Conservation (phyloP, 2,888 invertebrate genomes). For the Andrena hattorfiana region DNA sequence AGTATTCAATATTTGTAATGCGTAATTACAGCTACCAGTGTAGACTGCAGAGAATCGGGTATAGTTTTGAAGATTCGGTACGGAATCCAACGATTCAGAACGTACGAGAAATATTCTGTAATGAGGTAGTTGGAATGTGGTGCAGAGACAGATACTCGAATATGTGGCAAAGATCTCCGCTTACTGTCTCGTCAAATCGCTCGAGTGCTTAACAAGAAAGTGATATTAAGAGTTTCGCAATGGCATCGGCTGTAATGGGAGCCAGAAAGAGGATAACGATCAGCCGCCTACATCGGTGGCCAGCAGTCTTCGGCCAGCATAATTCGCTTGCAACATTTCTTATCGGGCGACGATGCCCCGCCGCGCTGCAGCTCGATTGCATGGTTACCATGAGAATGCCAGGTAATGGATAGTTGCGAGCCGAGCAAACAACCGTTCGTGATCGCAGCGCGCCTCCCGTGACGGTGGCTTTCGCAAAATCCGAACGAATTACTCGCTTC, state of each 20-base stretch:
- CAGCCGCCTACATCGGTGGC: constrained; percentile 17
- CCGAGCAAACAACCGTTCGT: constrained; percentile 15
- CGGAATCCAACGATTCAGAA: no score
- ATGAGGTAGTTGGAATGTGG: no score
- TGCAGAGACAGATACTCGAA: no score
- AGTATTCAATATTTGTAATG: no score
- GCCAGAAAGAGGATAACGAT: constrained; percentile 18
- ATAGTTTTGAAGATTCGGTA: no score
- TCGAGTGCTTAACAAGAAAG: constrained; percentile 4
- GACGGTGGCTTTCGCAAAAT: constrained; percentile 14
- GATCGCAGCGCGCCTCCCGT: constrained; percentile 13
- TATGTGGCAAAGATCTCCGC: no score
- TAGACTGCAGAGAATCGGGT: no score
- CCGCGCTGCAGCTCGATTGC: not conserved
- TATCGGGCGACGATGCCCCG: constrained; percentile 20
- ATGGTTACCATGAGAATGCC: constrained; percentile 23
- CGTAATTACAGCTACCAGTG: no score
- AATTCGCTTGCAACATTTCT: constrained; percentile 37
- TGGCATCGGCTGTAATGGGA: constrained; percentile 15
- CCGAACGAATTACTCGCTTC: not conserved
- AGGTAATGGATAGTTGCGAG: constrained; percentile 19
- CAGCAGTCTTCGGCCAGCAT: not conserved
- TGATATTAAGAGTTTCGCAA: constrained; percentile 23
- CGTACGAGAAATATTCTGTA: no score
- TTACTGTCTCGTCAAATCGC: not conserved